Evolutionary conservation across 2,113 vertebrate species (phyloP), one percentile per base, ranked within the genome.

Genomic region (Atherinomorus stipes): DNA sequence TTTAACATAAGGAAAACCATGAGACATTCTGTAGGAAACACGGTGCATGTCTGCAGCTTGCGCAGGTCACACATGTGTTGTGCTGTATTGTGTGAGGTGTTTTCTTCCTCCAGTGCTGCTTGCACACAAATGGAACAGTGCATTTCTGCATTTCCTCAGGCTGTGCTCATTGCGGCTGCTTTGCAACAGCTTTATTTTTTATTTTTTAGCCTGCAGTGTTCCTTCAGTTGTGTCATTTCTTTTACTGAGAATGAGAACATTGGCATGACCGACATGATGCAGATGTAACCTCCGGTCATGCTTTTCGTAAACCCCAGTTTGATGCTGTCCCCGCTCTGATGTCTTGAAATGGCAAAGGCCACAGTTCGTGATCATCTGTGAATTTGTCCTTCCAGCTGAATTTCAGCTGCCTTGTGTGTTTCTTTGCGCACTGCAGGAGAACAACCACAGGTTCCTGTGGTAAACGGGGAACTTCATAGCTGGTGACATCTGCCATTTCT

Each of bases 291-390:
- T 51, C 53, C 7, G 62, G 87, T 83, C 81, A 76, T 83, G 76
- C 63, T 78, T 85, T 80, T 61, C 2, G 7, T 74, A 67, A n/a
- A 85, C 84, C 85, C 38, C 61, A 47, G 79, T 63, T 22, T 74
- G 67, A n/a, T 44, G 72, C 84, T 80, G 87, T 82, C 80, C 86
- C 75, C 19, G 52, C 81, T 81, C 79, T 77, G 78, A 89, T 84
- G 75, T 90, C 81, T 88, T 76, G 61, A 90, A 91, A 91, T 91
- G 89, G 83, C 87, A 86, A 62, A 78, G 86, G 87, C 83, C 83
- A 83, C 80, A 84, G 86, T 88, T 87, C 79, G 19, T 52, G 68
- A 81, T 67, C 81, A 63, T 84, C 68, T 68, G 80, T 79, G 82
- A 85, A 74, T 86, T 65, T 76, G 69, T 83, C 71, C 67, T 85